phyloP scores from a whole-genome alignment of 2,888 invertebrate species.

The Drosophila monieri region DNA sequence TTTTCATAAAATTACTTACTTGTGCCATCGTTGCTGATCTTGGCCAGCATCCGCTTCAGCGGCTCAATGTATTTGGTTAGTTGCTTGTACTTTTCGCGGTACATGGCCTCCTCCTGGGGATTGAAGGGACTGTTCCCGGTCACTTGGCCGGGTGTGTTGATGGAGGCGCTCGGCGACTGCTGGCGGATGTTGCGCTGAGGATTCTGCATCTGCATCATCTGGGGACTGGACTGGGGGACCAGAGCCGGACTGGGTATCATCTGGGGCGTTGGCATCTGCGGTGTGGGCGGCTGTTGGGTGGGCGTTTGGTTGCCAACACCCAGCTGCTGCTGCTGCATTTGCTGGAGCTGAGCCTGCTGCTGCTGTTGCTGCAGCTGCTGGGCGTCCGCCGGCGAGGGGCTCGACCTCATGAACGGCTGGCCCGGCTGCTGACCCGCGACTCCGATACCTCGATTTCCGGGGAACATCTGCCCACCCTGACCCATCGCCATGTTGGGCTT shows the following conservation, averaged over 20 bases:
- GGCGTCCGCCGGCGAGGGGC: slow-evolving; percentile 84
- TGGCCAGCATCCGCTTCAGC: slow-evolving; percentile 93
- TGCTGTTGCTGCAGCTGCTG: slow-evolving; percentile 79
- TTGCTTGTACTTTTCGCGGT: slow-evolving; percentile 96
- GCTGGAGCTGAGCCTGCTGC: slow-evolving; percentile 81
- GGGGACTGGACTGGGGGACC: slow-evolving; percentile 88
- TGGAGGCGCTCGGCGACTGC: slow-evolving; percentile 92
- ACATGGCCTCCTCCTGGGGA: slow-evolving; percentile 93
- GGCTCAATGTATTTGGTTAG: slow-evolving; percentile 97
- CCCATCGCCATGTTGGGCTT: slow-evolving; percentile 82
- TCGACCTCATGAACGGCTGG: slow-evolving; percentile 91
- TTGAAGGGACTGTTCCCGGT: slow-evolving; percentile 87
- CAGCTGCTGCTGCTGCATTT: slow-evolving; percentile 75
- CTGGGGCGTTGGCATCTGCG: slow-evolving; percentile 84
- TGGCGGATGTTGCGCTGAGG: slow-evolving; percentile 87
- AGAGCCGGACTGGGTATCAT: slow-evolving; percentile 89
- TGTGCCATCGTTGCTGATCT: slow-evolving; percentile 92
- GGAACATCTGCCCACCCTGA: slow-evolving; percentile 84
- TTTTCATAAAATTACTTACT: slow-evolving; percentile 46
- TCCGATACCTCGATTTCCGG: slow-evolving; percentile 85
- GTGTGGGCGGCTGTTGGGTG: slow-evolving; percentile 81
- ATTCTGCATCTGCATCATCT: slow-evolving; percentile 85
- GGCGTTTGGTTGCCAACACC: slow-evolving; percentile 74
- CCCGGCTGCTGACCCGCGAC: slow-evolving; percentile 83
- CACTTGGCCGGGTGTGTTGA: slow-evolving; percentile 90